A percentile compares a stretch with the other conserved stretches of the same genome.
These are phyloP conservation scores for Dromococcyx pavoninus DNA, from an alignment of 2,797 vertebrate genomes.

Conservation along the genomic window DNA sequence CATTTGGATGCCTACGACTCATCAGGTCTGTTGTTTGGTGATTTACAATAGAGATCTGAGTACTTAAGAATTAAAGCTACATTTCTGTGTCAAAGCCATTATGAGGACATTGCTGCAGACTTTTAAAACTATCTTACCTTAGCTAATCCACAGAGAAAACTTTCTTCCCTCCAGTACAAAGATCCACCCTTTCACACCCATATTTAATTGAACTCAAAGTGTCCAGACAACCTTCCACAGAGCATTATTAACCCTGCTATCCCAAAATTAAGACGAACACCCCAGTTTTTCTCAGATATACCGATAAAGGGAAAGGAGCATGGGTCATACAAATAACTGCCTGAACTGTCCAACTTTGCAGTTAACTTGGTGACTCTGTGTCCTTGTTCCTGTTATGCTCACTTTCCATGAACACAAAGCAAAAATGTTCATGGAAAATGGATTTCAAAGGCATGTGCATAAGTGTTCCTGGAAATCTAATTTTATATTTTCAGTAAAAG, in stretches of 20 bases:
- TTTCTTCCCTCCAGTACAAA: neutral
- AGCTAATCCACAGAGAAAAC: neutral
- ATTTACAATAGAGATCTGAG: neutral
- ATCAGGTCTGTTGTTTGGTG: neutral
- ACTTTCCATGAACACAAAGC: slow-evolving; percentile 20
- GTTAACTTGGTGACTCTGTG: neutral
- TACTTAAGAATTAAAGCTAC: slow-evolving; percentile 17
- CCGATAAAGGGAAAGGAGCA: neutral
- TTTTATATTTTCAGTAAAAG: slow-evolving; percentile 40
- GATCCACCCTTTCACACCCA: neutral
- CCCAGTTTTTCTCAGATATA: neutral
- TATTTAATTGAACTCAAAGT: neutral
- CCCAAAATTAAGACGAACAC: neutral
- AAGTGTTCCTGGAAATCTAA: slow-evolving; percentile 60
- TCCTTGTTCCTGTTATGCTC: neutral
- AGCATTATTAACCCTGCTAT: neutral
- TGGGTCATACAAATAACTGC: neutral
- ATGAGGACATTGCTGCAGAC: neutral
- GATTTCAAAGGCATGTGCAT: neutral
- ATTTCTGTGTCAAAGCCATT: slow-evolving; percentile 26
- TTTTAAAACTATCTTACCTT: slow-evolving; percentile 9
- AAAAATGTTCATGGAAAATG: slow-evolving; percentile 50
- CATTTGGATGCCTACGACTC: neutral
- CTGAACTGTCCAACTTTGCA: neutral
- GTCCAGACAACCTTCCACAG: neutral